These are phyloP conservation scores for Sternarchorhynchus goeldii DNA, from an alignment of 2,797 vertebrate species.

Conservation along the genomic window DNA sequence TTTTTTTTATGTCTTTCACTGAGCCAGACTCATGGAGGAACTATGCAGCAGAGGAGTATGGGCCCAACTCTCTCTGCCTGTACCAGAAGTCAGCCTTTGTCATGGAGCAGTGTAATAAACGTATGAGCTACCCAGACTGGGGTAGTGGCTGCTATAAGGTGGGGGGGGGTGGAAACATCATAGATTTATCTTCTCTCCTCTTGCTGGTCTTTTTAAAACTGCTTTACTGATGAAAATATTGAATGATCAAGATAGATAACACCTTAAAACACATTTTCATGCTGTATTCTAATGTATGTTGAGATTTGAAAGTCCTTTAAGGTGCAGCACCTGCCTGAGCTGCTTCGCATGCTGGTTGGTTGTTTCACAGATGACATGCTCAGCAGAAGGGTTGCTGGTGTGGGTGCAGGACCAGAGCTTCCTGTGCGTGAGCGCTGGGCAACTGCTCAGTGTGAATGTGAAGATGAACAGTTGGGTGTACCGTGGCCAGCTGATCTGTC, in stretches of 20 bases:
- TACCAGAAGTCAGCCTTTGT: slow-evolving; percentile 91
- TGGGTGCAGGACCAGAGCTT: slow-evolving; percentile 84
- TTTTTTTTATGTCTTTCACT: background rate
- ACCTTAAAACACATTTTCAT: no score
- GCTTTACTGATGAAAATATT: no score
- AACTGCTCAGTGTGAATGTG: slow-evolving; percentile 84
- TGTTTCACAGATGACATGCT: slow-evolving; percentile 83
- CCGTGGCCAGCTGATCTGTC: slow-evolving; percentile 87
- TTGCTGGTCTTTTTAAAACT: no score
- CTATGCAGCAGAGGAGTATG: slow-evolving; percentile 93
- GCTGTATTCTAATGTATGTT: no score
- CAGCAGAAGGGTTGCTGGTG: slow-evolving; percentile 81
- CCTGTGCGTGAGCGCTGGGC: slow-evolving; percentile 80
- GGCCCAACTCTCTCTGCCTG: slow-evolving; percentile 88
- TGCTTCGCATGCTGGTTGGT: background rate
- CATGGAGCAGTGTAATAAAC: slow-evolving; percentile 91
- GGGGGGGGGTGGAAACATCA: background rate
- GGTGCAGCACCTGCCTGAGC: background rate
- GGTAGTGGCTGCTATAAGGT: slow-evolving; percentile 97
- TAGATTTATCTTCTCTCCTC: no score
- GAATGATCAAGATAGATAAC: no score
- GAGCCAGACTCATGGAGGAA: slow-evolving; percentile 87
- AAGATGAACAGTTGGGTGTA: slow-evolving; percentile 87
- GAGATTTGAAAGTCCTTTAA: background rate
- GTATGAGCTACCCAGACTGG: slow-evolving; percentile 94